phyloP scores from a whole-genome alignment of 2,888 invertebrate genomes.

The Podabrus alpinus region DNA sequence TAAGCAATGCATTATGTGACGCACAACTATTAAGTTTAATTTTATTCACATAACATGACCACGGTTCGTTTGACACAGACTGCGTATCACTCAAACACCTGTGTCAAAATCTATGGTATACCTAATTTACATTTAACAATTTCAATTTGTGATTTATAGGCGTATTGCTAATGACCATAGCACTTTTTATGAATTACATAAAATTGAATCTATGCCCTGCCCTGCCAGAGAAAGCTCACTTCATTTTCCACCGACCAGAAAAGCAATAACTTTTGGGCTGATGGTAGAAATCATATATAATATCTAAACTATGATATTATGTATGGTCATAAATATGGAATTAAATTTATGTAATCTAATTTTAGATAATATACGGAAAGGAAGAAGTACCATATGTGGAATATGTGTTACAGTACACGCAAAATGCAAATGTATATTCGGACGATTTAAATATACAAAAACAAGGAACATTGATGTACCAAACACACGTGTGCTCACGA shows the following conservation, averaged over 20 bases:
- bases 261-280: neutral
- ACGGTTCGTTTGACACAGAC: slow-evolving; percentile 26
- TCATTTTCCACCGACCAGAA: no score
- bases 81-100: slow-evolving; percentile 27
- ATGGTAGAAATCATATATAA: neutral
- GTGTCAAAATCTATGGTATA: slow-evolving; percentile 25
- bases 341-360: slow-evolving; percentile 7
- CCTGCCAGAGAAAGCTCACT: neutral
- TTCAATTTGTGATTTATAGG: slow-evolving; percentile 10
- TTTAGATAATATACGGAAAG: slow-evolving; percentile 33
- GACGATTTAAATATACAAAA: slow-evolving; percentile 53
- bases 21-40: slow-evolving; percentile 36
- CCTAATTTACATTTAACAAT: slow-evolving; percentile 22
- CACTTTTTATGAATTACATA: neutral
- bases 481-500: slow-evolving; percentile 47
- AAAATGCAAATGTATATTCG: slow-evolving; percentile 49
- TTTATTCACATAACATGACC: slow-evolving; percentile 36
- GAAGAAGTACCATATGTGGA: slow-evolving; percentile 46
- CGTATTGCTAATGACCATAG: neutral
- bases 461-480: slow-evolving; percentile 45
- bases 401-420: slow-evolving; percentile 41
- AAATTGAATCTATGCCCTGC: neutral
- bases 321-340: neutral
- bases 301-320: no score
- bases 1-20: slow-evolving; percentile 28